These are phyloP conservation scores for Leptopilina boulardi DNA, from an alignment of 1,140 invertebrate genomes.

Conservation along the genomic window DNA sequence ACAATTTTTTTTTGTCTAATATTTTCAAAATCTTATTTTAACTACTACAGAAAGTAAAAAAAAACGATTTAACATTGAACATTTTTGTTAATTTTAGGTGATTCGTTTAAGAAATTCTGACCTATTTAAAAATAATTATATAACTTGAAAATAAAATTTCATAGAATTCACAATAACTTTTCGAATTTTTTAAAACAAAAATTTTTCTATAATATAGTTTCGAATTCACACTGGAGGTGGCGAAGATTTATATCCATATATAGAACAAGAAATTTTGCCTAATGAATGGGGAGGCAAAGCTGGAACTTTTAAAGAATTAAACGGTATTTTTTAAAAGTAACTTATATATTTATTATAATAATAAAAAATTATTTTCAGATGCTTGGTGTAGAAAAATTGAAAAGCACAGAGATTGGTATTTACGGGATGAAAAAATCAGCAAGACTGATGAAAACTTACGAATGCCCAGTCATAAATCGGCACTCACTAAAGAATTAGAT, in stretches of 20 bases:
- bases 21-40: too few relatives aligned
- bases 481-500: constrained; percentile 64
- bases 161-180: too few relatives aligned
- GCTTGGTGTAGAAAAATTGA: constrained; percentile 71
- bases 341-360: constrained; percentile 8
- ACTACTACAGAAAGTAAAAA: too few relatives aligned
- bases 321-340: constrained; percentile 64
- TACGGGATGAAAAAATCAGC: constrained; percentile 72
- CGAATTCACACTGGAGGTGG: constrained; percentile 61
- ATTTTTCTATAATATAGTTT: constrained; percentile 57
- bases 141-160: too few relatives aligned
- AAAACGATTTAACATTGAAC: too few relatives aligned
- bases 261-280: constrained; percentile 74
- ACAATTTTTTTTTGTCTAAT: too few relatives aligned
- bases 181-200: constrained; percentile 6
- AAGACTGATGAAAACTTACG: constrained; percentile 71
- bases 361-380: constrained; percentile 54
- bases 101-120: too few relatives aligned
- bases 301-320: constrained; percentile 70
- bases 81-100: too few relatives aligned
- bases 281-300: constrained; percentile 75
- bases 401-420: constrained; percentile 72
- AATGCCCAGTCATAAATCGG: constrained; percentile 65
- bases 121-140: too few relatives aligned
- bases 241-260: constrained; percentile 68